These are phyloP conservation scores for Drosophila hawaiiensis DNA, from an alignment of 2,888 invertebrate genomes.

Conservation along the genomic window DNA sequence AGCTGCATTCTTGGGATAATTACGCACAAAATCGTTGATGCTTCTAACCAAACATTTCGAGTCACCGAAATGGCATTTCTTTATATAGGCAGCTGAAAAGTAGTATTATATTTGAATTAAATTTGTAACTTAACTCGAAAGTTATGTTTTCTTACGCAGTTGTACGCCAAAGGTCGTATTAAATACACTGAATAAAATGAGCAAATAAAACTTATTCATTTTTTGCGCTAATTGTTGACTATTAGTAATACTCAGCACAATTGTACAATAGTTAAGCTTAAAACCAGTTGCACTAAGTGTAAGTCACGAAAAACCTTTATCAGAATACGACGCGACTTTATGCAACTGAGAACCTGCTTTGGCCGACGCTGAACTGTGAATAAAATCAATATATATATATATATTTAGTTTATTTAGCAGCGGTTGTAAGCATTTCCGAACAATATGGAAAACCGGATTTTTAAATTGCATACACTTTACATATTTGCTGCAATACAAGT, in stretches of 20 bases:
- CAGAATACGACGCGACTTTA: neutral
- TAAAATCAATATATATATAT: conserved; percentile 10
- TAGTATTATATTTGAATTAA: neutral
- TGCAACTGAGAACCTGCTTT: conserved; percentile 22
- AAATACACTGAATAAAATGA: conserved; percentile 6
- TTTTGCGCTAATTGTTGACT: neutral
- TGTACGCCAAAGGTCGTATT: conserved; percentile 6
- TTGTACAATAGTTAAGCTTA: neutral
- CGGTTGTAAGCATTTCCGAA: neutral
- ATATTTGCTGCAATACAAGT: neutral
- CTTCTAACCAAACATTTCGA: conserved; percentile 36
- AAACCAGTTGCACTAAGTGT: conserved; percentile 15
- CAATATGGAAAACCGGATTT: conserved; percentile 31
- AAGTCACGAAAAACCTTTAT: conserved; percentile 20
- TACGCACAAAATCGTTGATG: conserved; percentile 49
- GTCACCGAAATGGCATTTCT: conserved; percentile 59
- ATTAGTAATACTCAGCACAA: neutral
- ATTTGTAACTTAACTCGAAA: too few species aligned
- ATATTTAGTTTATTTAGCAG: neutral
- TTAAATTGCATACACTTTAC: neutral
- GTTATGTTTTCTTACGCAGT: conserved; percentile 31
- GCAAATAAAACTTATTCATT: conserved; percentile 35
- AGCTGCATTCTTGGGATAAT: conserved; percentile 53
- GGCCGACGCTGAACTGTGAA: conserved; percentile 9
- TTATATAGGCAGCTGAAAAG: conserved; percentile 50